These are phyloP conservation scores for Oncorhynchus nerka DNA, from an alignment of 2,113 vertebrate species.

Conservation along the genomic window DNA sequence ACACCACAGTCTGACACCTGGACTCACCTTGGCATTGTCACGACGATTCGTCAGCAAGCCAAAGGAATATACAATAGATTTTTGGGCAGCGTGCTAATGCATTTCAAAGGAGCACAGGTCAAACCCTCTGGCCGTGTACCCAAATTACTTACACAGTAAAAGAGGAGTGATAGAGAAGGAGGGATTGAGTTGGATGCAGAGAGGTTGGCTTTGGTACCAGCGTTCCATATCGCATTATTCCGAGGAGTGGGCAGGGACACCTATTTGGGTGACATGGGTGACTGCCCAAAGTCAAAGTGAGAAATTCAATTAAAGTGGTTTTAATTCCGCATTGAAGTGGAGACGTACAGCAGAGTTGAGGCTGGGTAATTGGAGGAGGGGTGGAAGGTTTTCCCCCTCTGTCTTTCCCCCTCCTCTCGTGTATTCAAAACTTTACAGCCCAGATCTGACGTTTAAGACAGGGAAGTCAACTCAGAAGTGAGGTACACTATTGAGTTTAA, in stretches of 20 bases:
- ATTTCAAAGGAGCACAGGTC: constrained; percentile 1
- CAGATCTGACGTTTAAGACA: constrained; percentile 5
- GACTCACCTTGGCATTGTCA: neutral
- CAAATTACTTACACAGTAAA: constrained; percentile 35
- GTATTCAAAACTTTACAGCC: neutral
- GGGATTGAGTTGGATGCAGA: neutral
- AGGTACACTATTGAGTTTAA: too few relatives aligned
- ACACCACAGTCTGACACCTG: neutral
- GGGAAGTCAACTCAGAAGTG: neutral
- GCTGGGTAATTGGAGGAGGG: constrained; percentile 33
- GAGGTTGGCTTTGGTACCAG: constrained; percentile 9
- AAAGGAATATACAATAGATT: constrained; percentile 11
- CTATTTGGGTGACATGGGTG: constrained; percentile 6
- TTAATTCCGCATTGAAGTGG: constrained; percentile 44
- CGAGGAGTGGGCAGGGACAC: constrained; percentile 5
- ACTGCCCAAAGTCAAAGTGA: too few relatives aligned
- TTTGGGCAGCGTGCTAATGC: neutral
- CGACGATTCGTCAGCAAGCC: neutral
- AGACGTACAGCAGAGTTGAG: constrained; percentile 21
- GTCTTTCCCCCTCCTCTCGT: neutral
- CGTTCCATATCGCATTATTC: constrained; percentile 38
- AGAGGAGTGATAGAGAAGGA: constrained; percentile 7
- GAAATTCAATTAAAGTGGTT: constrained; percentile 47
- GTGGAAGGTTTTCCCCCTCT: neutral
- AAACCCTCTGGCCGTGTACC: constrained; percentile 27